Conservation (phyloP, 2,113 vertebrate genomes). For the Numenius arquata region DNA sequence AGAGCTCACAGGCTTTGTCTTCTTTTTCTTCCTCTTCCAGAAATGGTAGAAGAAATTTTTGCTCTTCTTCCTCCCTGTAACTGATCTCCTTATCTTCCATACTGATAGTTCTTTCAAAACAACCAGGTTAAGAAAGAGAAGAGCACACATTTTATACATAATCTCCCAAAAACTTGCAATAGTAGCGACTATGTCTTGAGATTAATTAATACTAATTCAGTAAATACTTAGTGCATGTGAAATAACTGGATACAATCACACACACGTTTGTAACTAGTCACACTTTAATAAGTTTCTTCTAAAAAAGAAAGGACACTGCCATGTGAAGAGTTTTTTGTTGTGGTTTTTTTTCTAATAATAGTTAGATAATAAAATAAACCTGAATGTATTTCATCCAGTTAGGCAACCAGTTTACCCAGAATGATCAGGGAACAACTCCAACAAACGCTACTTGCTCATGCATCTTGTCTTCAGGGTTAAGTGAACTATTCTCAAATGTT, state of each 20-base stretch:
- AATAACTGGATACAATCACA: background rate
- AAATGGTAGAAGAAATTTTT: background rate
- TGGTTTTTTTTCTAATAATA: background rate
- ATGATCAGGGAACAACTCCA: background rate
- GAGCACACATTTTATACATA: background rate
- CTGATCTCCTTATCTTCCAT: background rate
- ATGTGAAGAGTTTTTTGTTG: too few species aligned
- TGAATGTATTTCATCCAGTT: background rate
- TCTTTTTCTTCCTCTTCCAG: background rate
- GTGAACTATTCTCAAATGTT: background rate
- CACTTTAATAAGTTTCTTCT: background rate
- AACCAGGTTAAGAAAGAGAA: background rate
- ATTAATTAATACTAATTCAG: background rate
- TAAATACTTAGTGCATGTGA: background rate
- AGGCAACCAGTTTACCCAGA: background rate
- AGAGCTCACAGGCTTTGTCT: background rate
- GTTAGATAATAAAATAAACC: background rate
- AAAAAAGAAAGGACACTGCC: background rate
- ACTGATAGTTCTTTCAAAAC: background rate
- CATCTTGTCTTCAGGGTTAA: background rate
- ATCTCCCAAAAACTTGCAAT: background rate
- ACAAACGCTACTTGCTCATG: background rate
- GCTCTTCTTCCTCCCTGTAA: background rate
- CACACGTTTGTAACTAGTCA: background rate
- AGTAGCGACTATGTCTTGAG: background rate